Percentiles rank a stretch among this genome's conserved stretches.
Conservation (phyloP, 2,797 vertebrate species). For the Gymnodraco acuticeps region DNA sequence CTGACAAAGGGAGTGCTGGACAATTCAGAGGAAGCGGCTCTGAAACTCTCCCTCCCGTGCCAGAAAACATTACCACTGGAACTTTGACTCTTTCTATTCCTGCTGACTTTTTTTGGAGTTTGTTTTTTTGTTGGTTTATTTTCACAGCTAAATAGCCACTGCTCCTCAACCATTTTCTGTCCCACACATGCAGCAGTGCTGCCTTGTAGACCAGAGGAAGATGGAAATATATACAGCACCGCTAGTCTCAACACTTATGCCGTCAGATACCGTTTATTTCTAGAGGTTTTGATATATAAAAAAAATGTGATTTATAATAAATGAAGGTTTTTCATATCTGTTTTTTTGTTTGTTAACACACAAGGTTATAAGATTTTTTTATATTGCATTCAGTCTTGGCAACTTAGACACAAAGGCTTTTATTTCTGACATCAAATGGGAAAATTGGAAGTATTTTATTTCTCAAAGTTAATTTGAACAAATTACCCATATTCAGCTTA, state of each 20-base stretch:
- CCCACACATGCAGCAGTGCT: constrained; percentile 65
- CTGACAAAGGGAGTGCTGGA: constrained; percentile 45
- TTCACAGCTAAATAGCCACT: constrained; percentile 55
- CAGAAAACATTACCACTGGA: constrained; percentile 25
- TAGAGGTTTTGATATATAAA: constrained; percentile 78
- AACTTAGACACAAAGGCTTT: not conserved
- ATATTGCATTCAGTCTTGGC: not conserved
- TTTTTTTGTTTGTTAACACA: constrained; percentile 36
- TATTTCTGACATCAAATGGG: not conserved
- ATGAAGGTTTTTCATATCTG: constrained; percentile 69
- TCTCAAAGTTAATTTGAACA: not conserved
- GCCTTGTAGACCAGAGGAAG: constrained; percentile 57
- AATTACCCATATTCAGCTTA: not conserved
- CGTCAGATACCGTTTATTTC: constrained; percentile 66
- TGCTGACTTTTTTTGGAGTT: constrained; percentile 17
- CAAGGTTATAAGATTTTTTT: not conserved
- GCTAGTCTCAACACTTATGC: constrained; percentile 50
- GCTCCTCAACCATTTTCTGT: constrained; percentile 50
- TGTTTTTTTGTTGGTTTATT: constrained; percentile 36
- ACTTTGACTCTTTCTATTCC: constrained; percentile 50
- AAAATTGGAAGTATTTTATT: not conserved
- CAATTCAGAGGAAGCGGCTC: constrained; percentile 55
- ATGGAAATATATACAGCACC: constrained; percentile 40
- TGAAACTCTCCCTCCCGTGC: constrained; percentile 47
- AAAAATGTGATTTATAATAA: constrained; percentile 71